Conservation (phyloP, 2,113 vertebrate genomes). For the Chloropsis hardwickii region DNA sequence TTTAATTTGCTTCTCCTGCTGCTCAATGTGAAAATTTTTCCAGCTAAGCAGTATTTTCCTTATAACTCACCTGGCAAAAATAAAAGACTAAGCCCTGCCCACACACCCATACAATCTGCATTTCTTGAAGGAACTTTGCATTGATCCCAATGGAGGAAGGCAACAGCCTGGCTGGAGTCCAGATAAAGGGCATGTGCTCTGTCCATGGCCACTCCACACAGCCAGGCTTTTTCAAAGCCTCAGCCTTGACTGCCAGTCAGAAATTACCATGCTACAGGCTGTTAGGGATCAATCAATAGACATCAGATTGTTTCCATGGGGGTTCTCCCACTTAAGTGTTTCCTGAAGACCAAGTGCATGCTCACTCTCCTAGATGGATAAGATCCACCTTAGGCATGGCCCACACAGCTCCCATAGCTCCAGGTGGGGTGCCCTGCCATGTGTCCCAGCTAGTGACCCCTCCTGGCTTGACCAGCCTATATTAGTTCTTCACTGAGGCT, state of each 20-base stretch:
- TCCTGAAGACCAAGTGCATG: neutral
- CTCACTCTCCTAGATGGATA: neutral
- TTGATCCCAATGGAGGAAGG: neutral
- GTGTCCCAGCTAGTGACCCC: neutral
- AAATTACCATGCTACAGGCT: neutral
- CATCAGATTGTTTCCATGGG: neutral
- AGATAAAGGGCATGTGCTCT: neutral
- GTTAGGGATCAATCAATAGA: neutral
- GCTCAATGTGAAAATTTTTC: constrained; percentile 16
- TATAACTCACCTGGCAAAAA: neutral
- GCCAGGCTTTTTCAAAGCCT: neutral
- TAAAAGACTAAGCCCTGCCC: neutral
- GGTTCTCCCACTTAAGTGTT: neutral
- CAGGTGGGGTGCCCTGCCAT: neutral
- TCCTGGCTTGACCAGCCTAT: neutral
- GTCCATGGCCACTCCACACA: neutral
- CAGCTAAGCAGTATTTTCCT: neutral
- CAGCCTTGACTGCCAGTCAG: neutral
- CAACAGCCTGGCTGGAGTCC: neutral
- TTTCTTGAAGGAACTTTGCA: neutral
- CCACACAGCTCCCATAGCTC: neutral
- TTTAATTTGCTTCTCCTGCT: constrained; percentile 20
- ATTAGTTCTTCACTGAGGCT: neutral
- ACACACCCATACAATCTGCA: neutral
- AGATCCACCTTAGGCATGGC: neutral